phyloP scores from a whole-genome alignment of 2,797 vertebrate genomes.

The Spinus pinus region DNA sequence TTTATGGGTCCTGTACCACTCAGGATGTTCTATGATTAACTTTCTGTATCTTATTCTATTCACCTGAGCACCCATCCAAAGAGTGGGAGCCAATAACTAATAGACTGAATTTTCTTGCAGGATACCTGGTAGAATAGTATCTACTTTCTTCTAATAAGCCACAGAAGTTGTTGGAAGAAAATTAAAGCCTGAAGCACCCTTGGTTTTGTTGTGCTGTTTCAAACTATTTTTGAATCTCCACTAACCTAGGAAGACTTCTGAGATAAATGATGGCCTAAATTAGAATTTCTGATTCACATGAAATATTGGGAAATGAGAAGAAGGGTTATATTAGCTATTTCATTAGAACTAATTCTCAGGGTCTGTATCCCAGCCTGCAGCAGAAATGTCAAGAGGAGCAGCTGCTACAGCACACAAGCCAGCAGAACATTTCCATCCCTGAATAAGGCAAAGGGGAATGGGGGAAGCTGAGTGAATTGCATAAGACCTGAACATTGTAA shows the following conservation, averaged over 20 bases:
- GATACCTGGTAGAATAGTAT: not conserved
- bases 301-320: slow-evolving; percentile 45
- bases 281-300: slow-evolving; percentile 42
- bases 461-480: not conserved
- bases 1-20: not conserved
- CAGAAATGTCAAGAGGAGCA: slow-evolving; percentile 56
- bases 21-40: not conserved
- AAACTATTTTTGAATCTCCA: slow-evolving; percentile 23
- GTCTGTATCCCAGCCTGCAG: slow-evolving; percentile 40
- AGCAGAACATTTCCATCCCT: slow-evolving; percentile 23
- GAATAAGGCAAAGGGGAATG: not conserved
- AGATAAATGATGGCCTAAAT: slow-evolving; percentile 23
- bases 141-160: not conserved
- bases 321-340: slow-evolving; percentile 50
- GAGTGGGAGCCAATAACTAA: not conserved
- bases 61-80: not conserved
- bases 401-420: slow-evolving; percentile 23
- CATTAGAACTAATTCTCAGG: slow-evolving; percentile 2
- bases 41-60: not conserved
- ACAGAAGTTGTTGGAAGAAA: not conserved
- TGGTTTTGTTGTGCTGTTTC: slow-evolving; percentile 13
- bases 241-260: slow-evolving; percentile 41
- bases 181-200: slow-evolving; percentile 4
- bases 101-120: not conserved
- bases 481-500: not conserved